phyloP scores from a whole-genome alignment of 1,140 invertebrate genomes.

The Atta texana region DNA sequence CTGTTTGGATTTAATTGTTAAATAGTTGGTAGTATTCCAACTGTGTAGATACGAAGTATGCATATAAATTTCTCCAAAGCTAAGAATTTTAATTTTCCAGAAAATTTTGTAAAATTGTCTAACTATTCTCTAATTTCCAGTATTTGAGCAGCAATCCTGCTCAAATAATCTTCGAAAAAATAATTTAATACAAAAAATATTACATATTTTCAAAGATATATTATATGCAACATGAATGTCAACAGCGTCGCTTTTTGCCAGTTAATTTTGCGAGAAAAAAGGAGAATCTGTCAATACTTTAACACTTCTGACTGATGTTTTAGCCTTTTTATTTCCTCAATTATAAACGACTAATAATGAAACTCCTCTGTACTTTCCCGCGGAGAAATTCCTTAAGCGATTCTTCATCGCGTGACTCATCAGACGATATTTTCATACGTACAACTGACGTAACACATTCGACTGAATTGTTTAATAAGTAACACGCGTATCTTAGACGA shows the following conservation, averaged over 20 bases:
- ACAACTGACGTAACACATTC: constrained; percentile 68
- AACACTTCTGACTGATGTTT: background rate
- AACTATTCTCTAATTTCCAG: no score
- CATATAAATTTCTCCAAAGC: no score
- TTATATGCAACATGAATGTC: background rate
- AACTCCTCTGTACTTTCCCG: constrained; percentile 34
- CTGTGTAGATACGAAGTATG: no score
- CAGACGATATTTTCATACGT: constrained; percentile 68
- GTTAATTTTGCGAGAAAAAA: background rate
- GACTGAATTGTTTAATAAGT: constrained; percentile 63
- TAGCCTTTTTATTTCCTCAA: background rate
- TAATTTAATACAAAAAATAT: background rate
- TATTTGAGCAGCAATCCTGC: no score
- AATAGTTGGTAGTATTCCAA: no score
- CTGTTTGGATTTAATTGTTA: no score
- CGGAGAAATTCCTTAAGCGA: constrained; percentile 58
- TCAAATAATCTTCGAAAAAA: background rate
- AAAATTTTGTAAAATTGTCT: no score
- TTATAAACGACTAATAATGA: background rate
- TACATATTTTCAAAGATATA: background rate
- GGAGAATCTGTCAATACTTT: background rate
- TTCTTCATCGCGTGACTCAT: constrained; percentile 66
- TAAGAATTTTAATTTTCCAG: no score
- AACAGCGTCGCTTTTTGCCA: no score
- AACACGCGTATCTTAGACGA: constrained; percentile 43